Base-by-base conservation (phyloP, 2,113 vertebrate species). In the Dromas ardeola region DNA sequence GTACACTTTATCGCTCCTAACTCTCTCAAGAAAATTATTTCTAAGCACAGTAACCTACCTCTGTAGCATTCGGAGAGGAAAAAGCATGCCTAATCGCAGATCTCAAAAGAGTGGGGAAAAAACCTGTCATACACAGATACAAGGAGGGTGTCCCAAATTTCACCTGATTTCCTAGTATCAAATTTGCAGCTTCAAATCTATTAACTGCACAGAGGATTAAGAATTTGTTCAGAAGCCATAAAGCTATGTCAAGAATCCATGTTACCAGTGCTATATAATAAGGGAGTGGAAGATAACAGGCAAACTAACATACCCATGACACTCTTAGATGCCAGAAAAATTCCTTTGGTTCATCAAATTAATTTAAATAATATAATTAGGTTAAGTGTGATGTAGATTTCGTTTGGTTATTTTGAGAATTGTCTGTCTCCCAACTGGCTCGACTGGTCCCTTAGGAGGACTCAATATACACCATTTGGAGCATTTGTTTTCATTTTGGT, bases 171-270 rank as follows among this genome's bases (percentile, higher is more conserved):
- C 61, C 43, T 55, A 78, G 29, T 30, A 89, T 13, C 61, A 81
- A 65, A 59, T 79, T 56, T 79, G 65, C 52, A 91, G 73, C 34
- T 81, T 73, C n/a, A 87, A 59, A 81, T 34, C 63, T 70, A 58
- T 83, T 77, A 81, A 81, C 14, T 91, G 65, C 83, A 84, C 26
- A 78, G 52, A 86, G 77, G 81, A 91, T 47, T 84, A 72, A 62
- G 72, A 83, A 86, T 89, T 87, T 89, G 84, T 56, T 91, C 86
- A 94, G 93, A 96, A 95, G 91, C 86, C 81, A 81, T 38, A 79
- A 67, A 94, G 70, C 77, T 94, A 95, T 89, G 89, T 73, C 83
- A 93, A 96, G 83, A 96, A 91, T 78, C 77, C 78, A 34, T 2
- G 10, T 81, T 87, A 79, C 52, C 65, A 93, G 56, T 63, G 77